Conservation (phyloP, 2,797 vertebrate species). For the Rhinophrynus dorsalis region DNA sequence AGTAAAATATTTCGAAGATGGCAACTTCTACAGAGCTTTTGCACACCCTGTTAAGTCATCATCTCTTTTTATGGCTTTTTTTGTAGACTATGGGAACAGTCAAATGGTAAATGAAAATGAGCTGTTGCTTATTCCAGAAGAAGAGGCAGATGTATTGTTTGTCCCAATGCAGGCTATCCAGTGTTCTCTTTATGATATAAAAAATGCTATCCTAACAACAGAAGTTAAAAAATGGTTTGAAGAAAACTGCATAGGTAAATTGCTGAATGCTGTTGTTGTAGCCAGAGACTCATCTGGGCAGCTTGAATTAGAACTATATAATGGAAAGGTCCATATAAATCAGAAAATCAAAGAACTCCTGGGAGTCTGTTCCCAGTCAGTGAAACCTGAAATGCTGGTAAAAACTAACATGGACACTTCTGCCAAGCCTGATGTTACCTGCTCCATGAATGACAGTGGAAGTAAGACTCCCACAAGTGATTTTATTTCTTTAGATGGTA, state of each 20-base stretch:
- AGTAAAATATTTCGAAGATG: slow-evolving; percentile 80
- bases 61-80: slow-evolving; percentile 72
- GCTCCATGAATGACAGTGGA: no score
- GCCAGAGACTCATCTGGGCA: slow-evolving; percentile 73
- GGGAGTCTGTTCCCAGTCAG: background rate
- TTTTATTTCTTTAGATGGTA: no score
- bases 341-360: slow-evolving; percentile 74
- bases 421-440: no score
- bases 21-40: slow-evolving; percentile 80
- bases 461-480: no score
- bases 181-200: slow-evolving; percentile 73
- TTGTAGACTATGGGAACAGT: slow-evolving; percentile 90
- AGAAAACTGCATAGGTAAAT: slow-evolving; percentile 68
- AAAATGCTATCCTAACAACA: slow-evolving; percentile 60
- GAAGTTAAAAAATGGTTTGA: slow-evolving; percentile 78
- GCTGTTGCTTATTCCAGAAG: slow-evolving; percentile 73
- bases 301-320: slow-evolving; percentile 80
- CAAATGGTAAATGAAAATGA: slow-evolving; percentile 70
- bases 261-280: slow-evolving; percentile 71
- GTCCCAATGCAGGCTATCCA: slow-evolving; percentile 88
- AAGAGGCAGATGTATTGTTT: slow-evolving; percentile 73
- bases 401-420: background rate
- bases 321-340: slow-evolving; percentile 77
- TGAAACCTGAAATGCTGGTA: background rate
- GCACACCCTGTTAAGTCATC: slow-evolving; percentile 63